These are phyloP conservation scores for Daboia siamensis DNA, from an alignment of 2,113 vertebrate genomes.

Conservation along the genomic window DNA sequence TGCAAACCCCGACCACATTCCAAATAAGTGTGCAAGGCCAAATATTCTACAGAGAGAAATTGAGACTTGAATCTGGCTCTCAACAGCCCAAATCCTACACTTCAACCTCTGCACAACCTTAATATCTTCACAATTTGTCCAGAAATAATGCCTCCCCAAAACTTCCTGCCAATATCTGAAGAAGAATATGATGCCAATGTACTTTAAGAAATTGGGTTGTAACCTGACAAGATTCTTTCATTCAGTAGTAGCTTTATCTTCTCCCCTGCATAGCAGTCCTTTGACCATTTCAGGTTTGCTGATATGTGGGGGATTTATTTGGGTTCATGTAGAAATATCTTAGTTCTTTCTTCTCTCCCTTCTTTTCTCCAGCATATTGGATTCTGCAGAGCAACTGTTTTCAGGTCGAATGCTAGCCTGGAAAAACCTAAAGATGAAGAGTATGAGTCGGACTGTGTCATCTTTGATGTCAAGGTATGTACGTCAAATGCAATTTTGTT, in stretches of 20 bases:
- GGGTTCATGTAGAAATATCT: background rate
- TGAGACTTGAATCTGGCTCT: no score
- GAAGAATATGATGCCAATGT: background rate
- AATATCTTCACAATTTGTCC: no score
- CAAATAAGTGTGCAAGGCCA: no score
- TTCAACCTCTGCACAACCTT: no score
- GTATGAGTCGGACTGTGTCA: conserved; percentile 49
- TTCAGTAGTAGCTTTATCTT: background rate
- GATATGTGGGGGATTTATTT: background rate
- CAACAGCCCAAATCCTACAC: no score
- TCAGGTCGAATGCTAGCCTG: background rate
- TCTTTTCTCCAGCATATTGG: conserved; percentile 66
- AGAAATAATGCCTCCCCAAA: no score
- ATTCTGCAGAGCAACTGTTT: conserved; percentile 62
- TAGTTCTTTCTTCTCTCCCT: conserved; percentile 11
- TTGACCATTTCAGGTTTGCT: no score
- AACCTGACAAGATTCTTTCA: background rate
- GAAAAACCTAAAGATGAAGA: conserved; percentile 18
- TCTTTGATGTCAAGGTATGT: conserved; percentile 68
- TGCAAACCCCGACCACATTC: no score
- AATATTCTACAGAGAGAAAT: no score
- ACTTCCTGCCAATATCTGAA: background rate
- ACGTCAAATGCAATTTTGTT: background rate
- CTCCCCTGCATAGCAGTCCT: no score
- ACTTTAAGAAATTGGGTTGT: background rate